Percentiles rank a stretch among this genome's conserved stretches.
These are phyloP conservation scores for Synergus umbraculus DNA, from an alignment of 2,888 invertebrate species.

Conservation along the genomic window DNA sequence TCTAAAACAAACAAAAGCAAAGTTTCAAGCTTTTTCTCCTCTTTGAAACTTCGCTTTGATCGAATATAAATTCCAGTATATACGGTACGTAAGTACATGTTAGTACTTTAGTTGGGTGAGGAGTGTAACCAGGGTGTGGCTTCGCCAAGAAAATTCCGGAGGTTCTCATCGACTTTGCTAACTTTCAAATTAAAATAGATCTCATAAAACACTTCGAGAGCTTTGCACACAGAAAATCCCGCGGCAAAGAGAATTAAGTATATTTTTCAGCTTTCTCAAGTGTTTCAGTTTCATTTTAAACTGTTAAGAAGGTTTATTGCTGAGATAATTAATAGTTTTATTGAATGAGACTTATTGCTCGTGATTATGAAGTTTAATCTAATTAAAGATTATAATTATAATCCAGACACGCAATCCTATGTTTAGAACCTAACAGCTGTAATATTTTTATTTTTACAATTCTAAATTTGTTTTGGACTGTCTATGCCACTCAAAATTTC, in stretches of 20 bases:
- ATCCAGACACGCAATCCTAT: too few species aligned
- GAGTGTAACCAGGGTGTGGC: slow-evolving; percentile 1
- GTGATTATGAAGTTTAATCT: neutral
- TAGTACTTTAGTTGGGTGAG: neutral
- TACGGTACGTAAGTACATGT: slow-evolving; percentile 11
- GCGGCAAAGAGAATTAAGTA: neutral
- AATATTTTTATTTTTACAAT: neutral
- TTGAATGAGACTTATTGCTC: neutral
- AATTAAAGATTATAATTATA: neutral
- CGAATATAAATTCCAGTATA: slow-evolving; percentile 51
- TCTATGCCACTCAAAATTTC: neutral
- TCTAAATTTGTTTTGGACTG: neutral
- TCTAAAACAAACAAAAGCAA: slow-evolving; percentile 40
- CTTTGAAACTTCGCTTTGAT: slow-evolving; percentile 46
- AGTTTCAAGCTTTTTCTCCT: slow-evolving; percentile 25
- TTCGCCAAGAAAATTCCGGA: slow-evolving; percentile 30
- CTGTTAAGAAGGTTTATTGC: neutral
- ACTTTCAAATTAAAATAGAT: slow-evolving; percentile 39
- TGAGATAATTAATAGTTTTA: neutral
- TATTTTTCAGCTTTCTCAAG: slow-evolving; percentile 21
- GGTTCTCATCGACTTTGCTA: slow-evolving; percentile 24
- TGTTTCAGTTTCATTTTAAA: slow-evolving; percentile 12
- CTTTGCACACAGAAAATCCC: slow-evolving; percentile 18
- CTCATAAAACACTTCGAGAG: slow-evolving; percentile 33
- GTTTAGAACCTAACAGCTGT: neutral